Evolutionary conservation across 2,113 vertebrate species (phyloP).

Genomic region (Bambusicola thoracicus): DNA sequence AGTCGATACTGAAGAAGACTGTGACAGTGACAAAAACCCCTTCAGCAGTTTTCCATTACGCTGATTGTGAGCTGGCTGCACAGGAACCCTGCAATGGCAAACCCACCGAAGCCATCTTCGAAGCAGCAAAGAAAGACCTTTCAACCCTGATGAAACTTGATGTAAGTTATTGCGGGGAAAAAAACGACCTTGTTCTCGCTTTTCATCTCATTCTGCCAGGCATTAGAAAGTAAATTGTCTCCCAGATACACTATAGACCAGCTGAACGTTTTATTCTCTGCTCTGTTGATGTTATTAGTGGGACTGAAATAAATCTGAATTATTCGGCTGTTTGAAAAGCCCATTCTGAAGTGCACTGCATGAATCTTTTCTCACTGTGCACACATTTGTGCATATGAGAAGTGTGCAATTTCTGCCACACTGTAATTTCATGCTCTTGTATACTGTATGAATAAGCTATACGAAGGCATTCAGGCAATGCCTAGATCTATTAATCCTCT

Average conservation of each 20-base stretch:
- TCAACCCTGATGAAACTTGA: constrained; percentile 88
- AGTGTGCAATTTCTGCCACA: background rate
- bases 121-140: constrained; percentile 92
- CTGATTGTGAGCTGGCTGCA: constrained; percentile 64
- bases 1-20: constrained; percentile 88
- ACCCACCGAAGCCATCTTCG: constrained; percentile 83
- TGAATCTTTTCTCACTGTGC: background rate
- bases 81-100: constrained; percentile 77
- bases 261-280: background rate
- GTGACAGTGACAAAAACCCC: constrained; percentile 84
- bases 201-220: background rate
- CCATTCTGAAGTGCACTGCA: background rate
- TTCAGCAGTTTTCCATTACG: constrained; percentile 83
- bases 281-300: background rate
- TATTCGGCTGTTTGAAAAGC: background rate
- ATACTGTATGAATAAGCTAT: background rate
- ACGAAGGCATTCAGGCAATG: background rate
- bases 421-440: background rate
- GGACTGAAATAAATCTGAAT: constrained; percentile 16
- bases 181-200: background rate
- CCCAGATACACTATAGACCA: background rate
- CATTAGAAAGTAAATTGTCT: background rate
- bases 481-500: background rate
- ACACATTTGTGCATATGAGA: background rate
- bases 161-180: constrained; percentile 72